A percentile compares a stretch with the other conserved stretches of the same genome.
These are phyloP conservation scores for Merops nubicus DNA, from an alignment of 2,113 vertebrate species.

Conservation along the genomic window DNA sequence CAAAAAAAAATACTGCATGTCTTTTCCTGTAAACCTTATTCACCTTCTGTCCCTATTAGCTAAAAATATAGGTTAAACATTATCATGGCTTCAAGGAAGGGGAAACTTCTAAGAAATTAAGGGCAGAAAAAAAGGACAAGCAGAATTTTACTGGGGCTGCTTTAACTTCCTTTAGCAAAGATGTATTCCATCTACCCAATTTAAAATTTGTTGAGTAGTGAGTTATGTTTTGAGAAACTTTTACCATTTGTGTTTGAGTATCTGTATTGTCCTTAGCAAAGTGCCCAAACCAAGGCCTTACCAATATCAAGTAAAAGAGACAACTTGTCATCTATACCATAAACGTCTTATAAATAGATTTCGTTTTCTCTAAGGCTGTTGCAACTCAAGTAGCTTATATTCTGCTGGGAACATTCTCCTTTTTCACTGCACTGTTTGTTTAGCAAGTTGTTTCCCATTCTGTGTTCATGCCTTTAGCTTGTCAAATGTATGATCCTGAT, in stretches of 20 bases:
- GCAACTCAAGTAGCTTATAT: neutral
- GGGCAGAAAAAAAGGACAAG: neutral
- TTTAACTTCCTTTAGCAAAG: neutral
- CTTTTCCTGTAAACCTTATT: neutral
- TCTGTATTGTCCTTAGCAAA: neutral
- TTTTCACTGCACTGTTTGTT: neutral
- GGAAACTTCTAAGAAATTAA: neutral
- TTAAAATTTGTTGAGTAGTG: neutral
- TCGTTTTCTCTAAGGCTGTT: neutral
- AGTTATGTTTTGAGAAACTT: neutral
- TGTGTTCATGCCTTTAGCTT: neutral
- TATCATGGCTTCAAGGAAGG: neutral
- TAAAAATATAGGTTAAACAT: neutral
- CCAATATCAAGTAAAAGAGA: neutral
- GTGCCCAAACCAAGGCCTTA: neutral
- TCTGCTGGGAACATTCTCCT: neutral
- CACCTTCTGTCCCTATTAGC: neutral
- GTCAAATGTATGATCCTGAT: neutral
- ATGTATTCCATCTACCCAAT: neutral
- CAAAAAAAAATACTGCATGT: neutral
- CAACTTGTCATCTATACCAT: neutral
- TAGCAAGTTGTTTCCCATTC: neutral
- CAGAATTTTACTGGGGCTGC: neutral
- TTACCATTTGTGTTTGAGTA: neutral
- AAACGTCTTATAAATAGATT: neutral